Conservation (phyloP, 2,888 invertebrate species). For the Aplocera efformata region DNA sequence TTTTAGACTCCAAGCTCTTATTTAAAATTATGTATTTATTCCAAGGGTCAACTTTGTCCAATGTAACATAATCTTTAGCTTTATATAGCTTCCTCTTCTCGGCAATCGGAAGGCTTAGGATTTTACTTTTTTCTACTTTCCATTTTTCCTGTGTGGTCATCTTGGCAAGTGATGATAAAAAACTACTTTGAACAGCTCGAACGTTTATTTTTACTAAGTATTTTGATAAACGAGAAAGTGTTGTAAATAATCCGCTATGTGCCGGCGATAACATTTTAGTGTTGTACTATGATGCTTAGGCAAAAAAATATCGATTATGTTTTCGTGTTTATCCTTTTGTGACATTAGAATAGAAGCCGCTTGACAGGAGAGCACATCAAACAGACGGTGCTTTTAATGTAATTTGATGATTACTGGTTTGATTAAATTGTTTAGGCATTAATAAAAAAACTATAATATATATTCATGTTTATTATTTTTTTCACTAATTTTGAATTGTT, state of each 20-base stretch:
- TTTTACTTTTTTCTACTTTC: constrained; percentile 76
- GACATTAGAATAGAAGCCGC: no score
- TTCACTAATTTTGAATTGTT: background rate
- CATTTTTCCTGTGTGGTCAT: constrained; percentile 66
- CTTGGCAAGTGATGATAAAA: constrained; percentile 43
- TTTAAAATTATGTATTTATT: constrained; percentile 62
- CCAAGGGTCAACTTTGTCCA: constrained; percentile 80
- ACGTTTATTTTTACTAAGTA: constrained; percentile 6
- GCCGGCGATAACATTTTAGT: constrained; percentile 30
- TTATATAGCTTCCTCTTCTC: constrained; percentile 78
- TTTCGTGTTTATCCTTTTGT: no score
- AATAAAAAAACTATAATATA: no score
- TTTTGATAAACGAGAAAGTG: no score
- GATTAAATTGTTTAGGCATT: no score
- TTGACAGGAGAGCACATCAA: no score
- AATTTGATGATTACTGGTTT: no score
- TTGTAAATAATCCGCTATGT: constrained; percentile 20
- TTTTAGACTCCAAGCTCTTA: constrained; percentile 53
- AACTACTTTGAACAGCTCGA: constrained; percentile 21
- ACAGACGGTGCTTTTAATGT: no score
- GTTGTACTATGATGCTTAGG: no score
- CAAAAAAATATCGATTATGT: no score
- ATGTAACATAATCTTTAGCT: constrained; percentile 51
- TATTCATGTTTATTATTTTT: no score
- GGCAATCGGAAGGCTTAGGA: constrained; percentile 68